These are phyloP conservation scores for Microdon myrmicae DNA, from an alignment of 2,888 invertebrate genomes.

Conservation along the genomic window DNA sequence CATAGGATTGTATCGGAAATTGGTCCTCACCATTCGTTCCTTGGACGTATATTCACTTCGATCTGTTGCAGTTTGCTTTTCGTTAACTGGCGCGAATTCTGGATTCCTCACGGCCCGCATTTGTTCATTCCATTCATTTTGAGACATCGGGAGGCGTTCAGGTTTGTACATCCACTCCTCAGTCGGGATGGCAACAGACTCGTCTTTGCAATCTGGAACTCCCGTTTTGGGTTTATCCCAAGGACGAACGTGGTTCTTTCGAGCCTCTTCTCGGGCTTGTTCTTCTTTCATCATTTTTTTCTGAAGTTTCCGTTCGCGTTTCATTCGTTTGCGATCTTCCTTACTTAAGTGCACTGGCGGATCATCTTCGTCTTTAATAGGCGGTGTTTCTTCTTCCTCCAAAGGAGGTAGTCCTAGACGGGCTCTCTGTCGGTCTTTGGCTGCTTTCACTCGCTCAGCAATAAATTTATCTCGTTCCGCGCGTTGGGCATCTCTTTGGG, in stretches of 20 bases:
- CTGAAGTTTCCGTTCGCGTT: constrained; percentile 55
- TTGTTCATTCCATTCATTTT: constrained; percentile 68
- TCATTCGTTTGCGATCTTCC: constrained; percentile 60
- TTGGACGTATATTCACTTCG: background rate
- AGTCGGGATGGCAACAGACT: constrained; percentile 38
- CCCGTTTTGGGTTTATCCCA: constrained; percentile 76
- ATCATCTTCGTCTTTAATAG: constrained; percentile 13
- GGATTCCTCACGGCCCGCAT: constrained; percentile 76
- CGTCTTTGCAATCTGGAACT: constrained; percentile 8
- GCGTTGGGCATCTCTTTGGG: constrained; percentile 72
- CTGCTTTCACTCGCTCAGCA: constrained; percentile 77
- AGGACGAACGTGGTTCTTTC: constrained; percentile 70
- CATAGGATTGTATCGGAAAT: constrained; percentile 21
- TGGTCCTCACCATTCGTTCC: constrained; percentile 21
- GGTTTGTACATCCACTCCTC: constrained; percentile 62
- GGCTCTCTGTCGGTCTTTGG: constrained; percentile 77
- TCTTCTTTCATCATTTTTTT: constrained; percentile 61
- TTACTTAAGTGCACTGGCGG: constrained; percentile 47
- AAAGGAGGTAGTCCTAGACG: constrained; percentile 79
- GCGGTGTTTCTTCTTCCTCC: constrained; percentile 67
- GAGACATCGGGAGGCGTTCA: constrained; percentile 64
- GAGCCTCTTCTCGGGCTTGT: constrained; percentile 62
- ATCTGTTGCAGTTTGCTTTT: constrained; percentile 26
- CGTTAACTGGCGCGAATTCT: constrained; percentile 80
- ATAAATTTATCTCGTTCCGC: constrained; percentile 74